Conservation (phyloP, 2,113 vertebrate genomes). For the Neotragus pygmaeus region DNA sequence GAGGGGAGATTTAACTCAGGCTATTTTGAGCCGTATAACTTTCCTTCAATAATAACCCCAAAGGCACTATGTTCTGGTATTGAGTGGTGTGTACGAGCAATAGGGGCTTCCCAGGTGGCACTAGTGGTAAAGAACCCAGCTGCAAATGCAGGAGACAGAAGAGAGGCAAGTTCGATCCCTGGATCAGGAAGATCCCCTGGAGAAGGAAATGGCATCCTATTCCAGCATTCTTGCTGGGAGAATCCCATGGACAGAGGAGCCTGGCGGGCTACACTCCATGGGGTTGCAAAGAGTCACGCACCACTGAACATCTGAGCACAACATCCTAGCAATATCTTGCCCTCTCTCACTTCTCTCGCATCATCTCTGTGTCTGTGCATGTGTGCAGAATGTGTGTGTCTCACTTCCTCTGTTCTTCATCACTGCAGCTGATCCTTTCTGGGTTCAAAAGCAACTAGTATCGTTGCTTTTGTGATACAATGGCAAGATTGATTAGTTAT, state of each 20-base stretch:
- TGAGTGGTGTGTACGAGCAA: too few species aligned
- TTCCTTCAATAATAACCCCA: neutral
- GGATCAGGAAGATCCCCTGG: neutral
- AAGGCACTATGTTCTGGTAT: neutral
- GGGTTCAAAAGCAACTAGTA: neutral
- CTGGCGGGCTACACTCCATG: rapidly evolving
- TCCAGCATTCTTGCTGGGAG: neutral
- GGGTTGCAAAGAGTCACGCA: neutral
- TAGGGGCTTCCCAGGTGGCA: neutral
- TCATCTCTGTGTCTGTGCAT: neutral
- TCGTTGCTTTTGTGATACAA: neutral
- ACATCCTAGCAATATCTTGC: neutral
- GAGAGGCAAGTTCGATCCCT: neutral
- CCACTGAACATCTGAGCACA: neutral
- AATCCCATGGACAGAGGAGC: neutral
- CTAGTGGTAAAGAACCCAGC: neutral
- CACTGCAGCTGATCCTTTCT: neutral
- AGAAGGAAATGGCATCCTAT: neutral
- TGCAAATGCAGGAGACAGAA: neutral
- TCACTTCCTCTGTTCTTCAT: neutral
- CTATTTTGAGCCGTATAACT: neutral
- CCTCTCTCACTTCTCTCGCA: neutral
- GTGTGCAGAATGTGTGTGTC: neutral
- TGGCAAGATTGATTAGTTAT: neutral
- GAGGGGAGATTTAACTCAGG: neutral